Evolutionary conservation across 2,113 vertebrate genomes (phyloP).

Genomic region (Cyprinus carpio): DNA sequence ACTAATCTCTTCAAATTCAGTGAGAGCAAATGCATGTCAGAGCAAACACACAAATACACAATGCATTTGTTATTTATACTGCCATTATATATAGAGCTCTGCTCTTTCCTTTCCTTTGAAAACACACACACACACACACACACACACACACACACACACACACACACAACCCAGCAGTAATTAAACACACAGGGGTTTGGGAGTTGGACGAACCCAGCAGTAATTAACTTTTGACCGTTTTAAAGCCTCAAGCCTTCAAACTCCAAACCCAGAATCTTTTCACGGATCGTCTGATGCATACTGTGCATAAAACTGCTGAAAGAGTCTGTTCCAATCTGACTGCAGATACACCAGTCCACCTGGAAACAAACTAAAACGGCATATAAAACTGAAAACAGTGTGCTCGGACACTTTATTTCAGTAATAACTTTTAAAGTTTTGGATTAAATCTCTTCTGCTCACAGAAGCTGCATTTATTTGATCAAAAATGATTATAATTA

Average conservation of each 20-base stretch:
- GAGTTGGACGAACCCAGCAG: neutral
- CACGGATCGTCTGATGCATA: neutral
- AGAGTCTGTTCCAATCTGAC: neutral
- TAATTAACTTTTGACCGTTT: neutral
- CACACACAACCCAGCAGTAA: no score
- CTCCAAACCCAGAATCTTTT: neutral
- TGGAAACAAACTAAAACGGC: neutral
- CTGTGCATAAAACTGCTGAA: neutral
- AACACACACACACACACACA: neutral
- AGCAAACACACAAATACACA: conserved; percentile 1
- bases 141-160: neutral
- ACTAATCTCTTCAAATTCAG: conserved; percentile 7
- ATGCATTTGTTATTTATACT: neutral
- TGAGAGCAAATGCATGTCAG: conserved; percentile 6
- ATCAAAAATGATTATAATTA: neutral
- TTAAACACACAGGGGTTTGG: neutral
- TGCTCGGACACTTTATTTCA: neutral
- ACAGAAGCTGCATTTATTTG: neutral
- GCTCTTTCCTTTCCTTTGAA: neutral
- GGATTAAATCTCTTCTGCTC: neutral
- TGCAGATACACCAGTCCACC: neutral
- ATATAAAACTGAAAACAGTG: neutral
- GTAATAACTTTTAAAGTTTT: neutral
- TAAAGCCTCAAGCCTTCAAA: neutral
- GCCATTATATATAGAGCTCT: neutral